These are phyloP conservation scores for Lepidurus packardi DNA, from an alignment of 1,140 invertebrate genomes.

Conservation along the genomic window DNA sequence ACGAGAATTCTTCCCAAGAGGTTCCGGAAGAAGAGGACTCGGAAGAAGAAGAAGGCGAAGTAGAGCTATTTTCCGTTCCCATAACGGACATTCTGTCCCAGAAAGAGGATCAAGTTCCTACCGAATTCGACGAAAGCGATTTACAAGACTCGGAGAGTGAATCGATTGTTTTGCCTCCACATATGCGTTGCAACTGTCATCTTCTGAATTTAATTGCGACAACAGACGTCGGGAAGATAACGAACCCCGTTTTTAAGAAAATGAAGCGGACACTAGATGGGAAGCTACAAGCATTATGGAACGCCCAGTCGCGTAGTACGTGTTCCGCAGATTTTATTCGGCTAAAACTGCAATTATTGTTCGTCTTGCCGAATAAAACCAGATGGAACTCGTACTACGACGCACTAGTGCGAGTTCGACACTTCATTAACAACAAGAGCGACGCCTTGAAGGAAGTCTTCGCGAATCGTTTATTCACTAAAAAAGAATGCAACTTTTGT, in stretches of 20 bases:
- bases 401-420: neutral
- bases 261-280: neutral
- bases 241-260: neutral
- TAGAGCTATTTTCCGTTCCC: neutral
- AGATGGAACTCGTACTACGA: neutral
- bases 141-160: neutral
- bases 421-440: neutral
- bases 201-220: neutral
- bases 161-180: slow-evolving; percentile 2
- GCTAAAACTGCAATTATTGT: neutral
- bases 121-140: neutral
- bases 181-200: neutral
- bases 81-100: neutral
- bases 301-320: neutral
- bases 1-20: neutral
- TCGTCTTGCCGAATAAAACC: neutral
- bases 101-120: neutral
- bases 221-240: neutral
- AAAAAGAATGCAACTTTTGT: neutral
- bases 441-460: neutral
- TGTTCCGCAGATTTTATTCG: neutral
- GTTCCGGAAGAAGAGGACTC: neutral
- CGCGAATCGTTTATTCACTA: slow-evolving; percentile 7
- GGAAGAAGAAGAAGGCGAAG: slow-evolving; percentile 4
- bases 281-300: neutral